These are phyloP conservation scores for Podarcis siculus DNA, from an alignment of 2,797 vertebrate species.

Conservation along the genomic window DNA sequence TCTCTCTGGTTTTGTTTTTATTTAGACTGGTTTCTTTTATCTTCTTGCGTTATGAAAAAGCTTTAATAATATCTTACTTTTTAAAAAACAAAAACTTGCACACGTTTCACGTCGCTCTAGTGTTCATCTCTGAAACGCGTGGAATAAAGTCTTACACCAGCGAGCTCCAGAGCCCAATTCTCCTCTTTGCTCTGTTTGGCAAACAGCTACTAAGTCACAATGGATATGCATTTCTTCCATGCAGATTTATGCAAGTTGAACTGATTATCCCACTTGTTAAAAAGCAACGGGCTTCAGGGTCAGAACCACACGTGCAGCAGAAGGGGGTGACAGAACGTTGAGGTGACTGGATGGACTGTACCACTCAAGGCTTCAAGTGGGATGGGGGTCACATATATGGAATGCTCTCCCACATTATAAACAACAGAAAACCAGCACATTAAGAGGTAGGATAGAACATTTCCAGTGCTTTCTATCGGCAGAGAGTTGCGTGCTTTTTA, in stretches of 20 bases:
- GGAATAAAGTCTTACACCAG: too few species aligned
- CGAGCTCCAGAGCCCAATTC: too few species aligned
- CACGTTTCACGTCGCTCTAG: too few species aligned
- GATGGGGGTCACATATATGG: not conserved
- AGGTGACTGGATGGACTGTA: not conserved
- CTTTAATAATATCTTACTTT: too few species aligned
- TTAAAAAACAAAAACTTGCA: too few species aligned
- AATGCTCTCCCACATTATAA: not conserved
- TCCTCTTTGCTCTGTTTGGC: too few species aligned
- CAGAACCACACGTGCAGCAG: not conserved
- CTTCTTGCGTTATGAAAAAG: too few species aligned
- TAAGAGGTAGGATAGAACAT: not conserved
- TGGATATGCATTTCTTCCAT: too few species aligned
- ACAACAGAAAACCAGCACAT: not conserved
- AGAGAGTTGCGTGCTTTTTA: not conserved
- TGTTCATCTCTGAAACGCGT: too few species aligned
- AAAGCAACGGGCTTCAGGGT: not conserved
- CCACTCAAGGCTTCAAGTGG: not conserved
- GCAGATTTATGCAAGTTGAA: not conserved
- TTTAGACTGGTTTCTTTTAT: too few species aligned
- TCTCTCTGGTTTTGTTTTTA: too few species aligned
- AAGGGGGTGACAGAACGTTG: not conserved
- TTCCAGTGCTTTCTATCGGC: not conserved
- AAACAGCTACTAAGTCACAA: too few species aligned
- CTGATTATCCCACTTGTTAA: not conserved